phyloP scores from a whole-genome alignment of 1,140 invertebrate genomes.

The Parapsyche elsis region DNA sequence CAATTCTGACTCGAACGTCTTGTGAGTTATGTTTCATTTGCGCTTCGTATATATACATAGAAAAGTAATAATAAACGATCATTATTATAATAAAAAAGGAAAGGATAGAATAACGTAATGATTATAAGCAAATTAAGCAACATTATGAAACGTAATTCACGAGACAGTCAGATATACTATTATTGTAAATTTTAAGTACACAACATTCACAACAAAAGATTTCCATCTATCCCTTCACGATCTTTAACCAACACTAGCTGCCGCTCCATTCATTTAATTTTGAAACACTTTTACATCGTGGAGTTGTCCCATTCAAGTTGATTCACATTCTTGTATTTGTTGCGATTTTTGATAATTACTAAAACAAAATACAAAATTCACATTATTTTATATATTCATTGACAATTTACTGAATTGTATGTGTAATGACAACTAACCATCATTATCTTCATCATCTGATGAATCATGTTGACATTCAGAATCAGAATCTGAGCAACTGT shows the following conservation, averaged over 20 bases:
- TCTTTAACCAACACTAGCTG: constrained; percentile 55
- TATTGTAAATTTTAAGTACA: constrained; percentile 54
- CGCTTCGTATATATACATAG: constrained; percentile 20
- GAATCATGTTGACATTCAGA: constrained; percentile 72
- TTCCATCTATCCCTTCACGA: constrained; percentile 10
- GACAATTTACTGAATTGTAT: no score
- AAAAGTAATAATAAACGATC: neutral
- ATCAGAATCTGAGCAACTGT: constrained; percentile 77
- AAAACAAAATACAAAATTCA: no score
- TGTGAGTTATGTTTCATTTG: constrained; percentile 21
- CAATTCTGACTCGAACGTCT: constrained; percentile 3
- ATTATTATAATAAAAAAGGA: neutral
- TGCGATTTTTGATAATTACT: constrained; percentile 65
- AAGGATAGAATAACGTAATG: constrained; percentile 19
- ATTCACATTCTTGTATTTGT: constrained; percentile 75
- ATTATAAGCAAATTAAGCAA: constrained; percentile 11
- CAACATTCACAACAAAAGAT: constrained; percentile 55
- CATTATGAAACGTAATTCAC: constrained; percentile 30
- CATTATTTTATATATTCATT: no score
- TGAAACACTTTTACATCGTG: constrained; percentile 69
- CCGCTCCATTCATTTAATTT: constrained; percentile 43
- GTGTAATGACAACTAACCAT: constrained; percentile 67
- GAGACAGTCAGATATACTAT: constrained; percentile 32
- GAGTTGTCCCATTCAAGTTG: constrained; percentile 78
- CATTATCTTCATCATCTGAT: constrained; percentile 77